phyloP scores from a whole-genome alignment of 2,113 vertebrate genomes.

The Neoarius graeffei region DNA sequence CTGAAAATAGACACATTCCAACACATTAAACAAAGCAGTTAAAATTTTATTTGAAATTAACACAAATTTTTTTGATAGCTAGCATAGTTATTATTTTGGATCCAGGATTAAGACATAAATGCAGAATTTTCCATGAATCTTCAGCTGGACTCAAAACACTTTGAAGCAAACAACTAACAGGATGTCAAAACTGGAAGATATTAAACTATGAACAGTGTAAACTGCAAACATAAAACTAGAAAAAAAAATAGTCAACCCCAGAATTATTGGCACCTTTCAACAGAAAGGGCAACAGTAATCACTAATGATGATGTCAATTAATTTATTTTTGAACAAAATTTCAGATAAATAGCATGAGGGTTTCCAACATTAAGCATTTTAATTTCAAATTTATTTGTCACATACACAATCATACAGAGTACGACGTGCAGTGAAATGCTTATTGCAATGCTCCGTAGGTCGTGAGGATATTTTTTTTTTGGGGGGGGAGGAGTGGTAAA shows the following conservation, averaged over 20 bases:
- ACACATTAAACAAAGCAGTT: conserved; percentile 5
- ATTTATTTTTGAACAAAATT: neutral
- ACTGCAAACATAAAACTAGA: neutral
- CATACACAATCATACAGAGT: too few species aligned
- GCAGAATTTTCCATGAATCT: neutral
- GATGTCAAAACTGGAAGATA: neutral
- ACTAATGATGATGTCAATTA: neutral
- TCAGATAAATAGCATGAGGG: neutral
- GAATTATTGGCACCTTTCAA: neutral
- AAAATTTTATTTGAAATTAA: neutral
- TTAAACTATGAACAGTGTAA: neutral
- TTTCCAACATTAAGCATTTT: neutral
- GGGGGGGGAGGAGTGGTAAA: too few species aligned
- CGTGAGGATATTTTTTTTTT: too few species aligned
- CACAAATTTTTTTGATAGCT: neutral
- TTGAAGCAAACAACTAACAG: neutral
- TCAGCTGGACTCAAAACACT: neutral
- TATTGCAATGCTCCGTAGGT: too few species aligned
- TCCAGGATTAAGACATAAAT: neutral
- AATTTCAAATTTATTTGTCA: too few species aligned
- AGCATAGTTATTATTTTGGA: neutral
- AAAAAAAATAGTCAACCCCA: neutral
- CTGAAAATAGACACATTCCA: neutral
- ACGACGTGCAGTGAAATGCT: too few species aligned
- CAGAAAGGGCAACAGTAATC: neutral